Evolutionary conservation across 2,113 vertebrate genomes (phyloP), one percentile per base, ranked within the genome.

Genomic region (Oncorhynchus kisutch): DNA sequence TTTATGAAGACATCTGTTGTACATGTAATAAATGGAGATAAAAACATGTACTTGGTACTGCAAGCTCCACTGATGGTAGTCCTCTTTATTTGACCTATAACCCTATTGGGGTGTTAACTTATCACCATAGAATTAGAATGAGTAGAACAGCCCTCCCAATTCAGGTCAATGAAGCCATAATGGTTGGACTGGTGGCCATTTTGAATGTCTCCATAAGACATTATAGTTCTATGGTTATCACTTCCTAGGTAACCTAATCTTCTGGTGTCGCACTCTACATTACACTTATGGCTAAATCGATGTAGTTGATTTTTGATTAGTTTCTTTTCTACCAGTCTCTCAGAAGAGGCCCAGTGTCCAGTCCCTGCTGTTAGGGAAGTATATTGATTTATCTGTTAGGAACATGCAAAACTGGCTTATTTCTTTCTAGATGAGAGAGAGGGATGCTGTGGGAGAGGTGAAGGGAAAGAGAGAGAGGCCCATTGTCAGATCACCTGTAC

Each of bases 1-100:
- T 99, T 99, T 97, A 98, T 97, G 96, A 97, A 95, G 94, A 96
- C 95, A 94, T 96, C 94, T 94, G 96, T 97, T 95, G 95, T 96
- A 97, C 93, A 95, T 98, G 96, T 97, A 97, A 98, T 98, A 97
- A 98, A 97, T 96, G 93, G 91, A 94, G 96, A 97, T 94, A 95
- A 96, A 96, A 96, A 95, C 94, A 96, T 92, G 95, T 93, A 90
- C 94, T 93, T 94, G 93, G 94, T 96, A 94, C 89, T 88, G 95
- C 88, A 92, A 95, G 95, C 95, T 96, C 95, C 95, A 95, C 96
- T 94, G 91, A 92, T 95, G 90, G 92, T 93, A 95, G 93, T 89
- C 92, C 92, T 95, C 92, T 92, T 95, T 92, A 90, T 94, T 82
- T 82, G 92, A 89, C 91, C 89, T 88, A 87, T 88, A 25, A 68